Evolutionary conservation across 2,888 invertebrate species (phyloP).

Genomic region (Pseudococcus jackbeardsleyi): DNA sequence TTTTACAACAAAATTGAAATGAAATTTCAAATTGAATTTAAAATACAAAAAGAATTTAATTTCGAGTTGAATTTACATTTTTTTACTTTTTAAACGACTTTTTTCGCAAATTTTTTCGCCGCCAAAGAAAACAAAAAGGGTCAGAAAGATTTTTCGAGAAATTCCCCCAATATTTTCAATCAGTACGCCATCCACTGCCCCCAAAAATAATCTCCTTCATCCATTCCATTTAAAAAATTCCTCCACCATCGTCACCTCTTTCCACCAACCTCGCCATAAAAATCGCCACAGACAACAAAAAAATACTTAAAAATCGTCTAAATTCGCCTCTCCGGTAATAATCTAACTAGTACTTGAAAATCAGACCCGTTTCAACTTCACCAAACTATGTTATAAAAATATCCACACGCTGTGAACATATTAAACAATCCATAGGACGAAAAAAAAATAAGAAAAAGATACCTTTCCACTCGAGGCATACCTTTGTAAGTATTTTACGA

Average conservation of each 20-base stretch:
- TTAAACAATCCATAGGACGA: neutral
- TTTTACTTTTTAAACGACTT: too few species aligned
- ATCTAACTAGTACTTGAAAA: slow-evolving; percentile 1
- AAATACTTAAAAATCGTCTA: neutral
- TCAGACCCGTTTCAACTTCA: neutral
- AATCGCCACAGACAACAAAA: neutral
- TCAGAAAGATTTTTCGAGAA: too few species aligned
- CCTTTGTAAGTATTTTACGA: neutral
- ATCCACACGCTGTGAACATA: slow-evolving; percentile 43
- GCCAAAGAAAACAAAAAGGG: too few species aligned
- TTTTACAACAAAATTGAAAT: too few species aligned
- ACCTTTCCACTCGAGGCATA: neutral
- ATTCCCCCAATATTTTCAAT: too few species aligned
- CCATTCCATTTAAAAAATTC: neutral
- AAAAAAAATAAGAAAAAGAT: slow-evolving; percentile 11
- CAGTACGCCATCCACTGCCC: too few species aligned
- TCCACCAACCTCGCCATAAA: neutral
- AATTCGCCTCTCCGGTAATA: neutral
- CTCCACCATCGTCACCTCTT: neutral
- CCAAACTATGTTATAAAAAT: slow-evolving; percentile 41
- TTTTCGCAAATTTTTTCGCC: too few species aligned
- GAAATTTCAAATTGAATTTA: too few species aligned
- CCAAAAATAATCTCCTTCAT: too few species aligned
- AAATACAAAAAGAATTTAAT: too few species aligned
- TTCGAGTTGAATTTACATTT: too few species aligned